phyloP scores from a whole-genome alignment of 2,113 vertebrate genomes.

The Climacteris rufus region DNA sequence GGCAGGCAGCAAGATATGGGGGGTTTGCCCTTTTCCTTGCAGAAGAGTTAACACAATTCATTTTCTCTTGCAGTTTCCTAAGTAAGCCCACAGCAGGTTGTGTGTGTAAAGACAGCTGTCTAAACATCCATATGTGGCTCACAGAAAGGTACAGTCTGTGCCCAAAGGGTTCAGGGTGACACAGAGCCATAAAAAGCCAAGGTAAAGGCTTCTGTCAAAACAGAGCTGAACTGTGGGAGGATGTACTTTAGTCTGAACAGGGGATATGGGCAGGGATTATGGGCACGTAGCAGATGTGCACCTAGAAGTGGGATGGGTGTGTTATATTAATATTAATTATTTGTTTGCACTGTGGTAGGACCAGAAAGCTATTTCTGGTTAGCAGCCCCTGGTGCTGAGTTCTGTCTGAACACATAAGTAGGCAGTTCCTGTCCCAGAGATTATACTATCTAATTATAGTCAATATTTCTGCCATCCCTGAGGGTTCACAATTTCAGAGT shows the following conservation, averaged over 20 bases:
- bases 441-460: slow-evolving; percentile 25
- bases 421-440: neutral
- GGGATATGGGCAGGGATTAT: neutral
- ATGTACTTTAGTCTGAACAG: neutral
- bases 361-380: neutral
- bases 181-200: neutral
- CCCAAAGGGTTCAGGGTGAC: neutral
- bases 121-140: neutral
- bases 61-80: neutral
- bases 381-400: neutral
- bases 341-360: neutral
- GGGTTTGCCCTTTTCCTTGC: neutral
- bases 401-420: neutral
- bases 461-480: neutral
- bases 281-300: neutral
- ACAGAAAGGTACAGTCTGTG: neutral
- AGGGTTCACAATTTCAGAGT: neutral
- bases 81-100: neutral
- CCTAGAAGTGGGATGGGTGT: neutral
- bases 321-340: neutral
- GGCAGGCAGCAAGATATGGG: neutral
- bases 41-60: neutral
- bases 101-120: neutral
- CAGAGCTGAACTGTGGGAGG: neutral
- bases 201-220: neutral